phyloP scores from a whole-genome alignment of 1,140 invertebrate species.

The Euwallacea fornicatus region DNA sequence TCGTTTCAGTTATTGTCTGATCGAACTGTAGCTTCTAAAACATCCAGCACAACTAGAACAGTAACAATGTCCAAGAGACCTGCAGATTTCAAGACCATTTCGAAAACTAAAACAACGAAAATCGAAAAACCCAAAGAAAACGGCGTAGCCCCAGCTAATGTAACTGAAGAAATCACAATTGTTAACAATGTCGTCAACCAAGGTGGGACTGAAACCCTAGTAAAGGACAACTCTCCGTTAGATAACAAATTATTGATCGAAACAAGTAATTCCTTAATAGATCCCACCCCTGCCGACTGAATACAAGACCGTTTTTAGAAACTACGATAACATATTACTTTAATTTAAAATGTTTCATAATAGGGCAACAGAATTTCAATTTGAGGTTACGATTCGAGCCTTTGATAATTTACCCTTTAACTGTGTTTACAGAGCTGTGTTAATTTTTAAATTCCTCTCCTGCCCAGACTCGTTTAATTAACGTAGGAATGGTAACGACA shows the following conservation, averaged over 20 bases:
- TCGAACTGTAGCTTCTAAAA: slow-evolving; percentile 43
- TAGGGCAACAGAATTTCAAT: too few species aligned
- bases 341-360: too few species aligned
- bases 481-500: background rate
- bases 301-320: slow-evolving; percentile 38
- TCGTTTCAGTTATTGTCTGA: slow-evolving; percentile 23
- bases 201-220: slow-evolving; percentile 36
- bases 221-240: slow-evolving; percentile 50
- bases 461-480: background rate
- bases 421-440: slow-evolving; percentile 48
- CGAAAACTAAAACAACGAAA: slow-evolving; percentile 45
- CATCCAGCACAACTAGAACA: slow-evolving; percentile 39
- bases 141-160: slow-evolving; percentile 39
- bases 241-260: slow-evolving; percentile 47
- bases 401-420: slow-evolving; percentile 30
- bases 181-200: slow-evolving; percentile 39
- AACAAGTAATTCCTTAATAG: slow-evolving; percentile 18
- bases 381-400: slow-evolving; percentile 21
- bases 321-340: slow-evolving; percentile 41
- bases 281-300: slow-evolving; percentile 40
- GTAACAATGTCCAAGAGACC: slow-evolving; percentile 43
- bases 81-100: slow-evolving; percentile 34
- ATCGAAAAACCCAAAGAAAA: slow-evolving; percentile 47
- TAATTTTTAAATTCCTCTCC: slow-evolving; percentile 35
- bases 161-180: slow-evolving; percentile 44